Evolutionary conservation across 2,113 vertebrate genomes (phyloP).

Genomic region (Hylia prasina): DNA sequence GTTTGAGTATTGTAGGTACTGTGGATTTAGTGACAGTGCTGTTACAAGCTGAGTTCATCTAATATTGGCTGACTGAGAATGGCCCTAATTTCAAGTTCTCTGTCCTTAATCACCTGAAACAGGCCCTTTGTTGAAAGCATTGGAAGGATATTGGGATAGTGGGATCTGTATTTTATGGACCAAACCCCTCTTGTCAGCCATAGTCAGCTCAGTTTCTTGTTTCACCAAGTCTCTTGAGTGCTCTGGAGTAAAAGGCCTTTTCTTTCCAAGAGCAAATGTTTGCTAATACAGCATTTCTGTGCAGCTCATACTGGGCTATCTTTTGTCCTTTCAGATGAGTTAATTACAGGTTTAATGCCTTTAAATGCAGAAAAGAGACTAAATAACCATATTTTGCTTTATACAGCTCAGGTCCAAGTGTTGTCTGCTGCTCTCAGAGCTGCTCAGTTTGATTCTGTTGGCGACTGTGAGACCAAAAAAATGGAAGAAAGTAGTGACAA

Average conservation of each 20-base stretch:
- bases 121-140: not conserved
- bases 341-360: not conserved
- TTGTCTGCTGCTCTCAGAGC: slow-evolving; percentile 83
- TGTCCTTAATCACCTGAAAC: not conserved
- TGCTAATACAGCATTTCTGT: not conserved
- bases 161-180: not conserved
- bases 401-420: slow-evolving; percentile 84
- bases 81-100: not conserved
- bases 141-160: not conserved
- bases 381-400: not conserved
- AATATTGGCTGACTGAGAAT: not conserved
- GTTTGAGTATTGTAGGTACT: not conserved
- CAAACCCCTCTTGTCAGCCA: not conserved
- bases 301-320: not conserved
- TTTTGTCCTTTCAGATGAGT: not conserved
- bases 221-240: not conserved
- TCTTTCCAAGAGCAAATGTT: not conserved
- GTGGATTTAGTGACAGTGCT: not conserved
- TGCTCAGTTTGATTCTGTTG: slow-evolving; percentile 75
- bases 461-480: slow-evolving; percentile 7
- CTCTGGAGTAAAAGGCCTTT: not conserved
- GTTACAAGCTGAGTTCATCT: not conserved
- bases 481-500: not conserved
- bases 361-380: not conserved
- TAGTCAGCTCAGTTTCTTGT: not conserved